Base-by-base conservation (phyloP, 2,113 vertebrate species). In the Petroica traversi region DNA sequence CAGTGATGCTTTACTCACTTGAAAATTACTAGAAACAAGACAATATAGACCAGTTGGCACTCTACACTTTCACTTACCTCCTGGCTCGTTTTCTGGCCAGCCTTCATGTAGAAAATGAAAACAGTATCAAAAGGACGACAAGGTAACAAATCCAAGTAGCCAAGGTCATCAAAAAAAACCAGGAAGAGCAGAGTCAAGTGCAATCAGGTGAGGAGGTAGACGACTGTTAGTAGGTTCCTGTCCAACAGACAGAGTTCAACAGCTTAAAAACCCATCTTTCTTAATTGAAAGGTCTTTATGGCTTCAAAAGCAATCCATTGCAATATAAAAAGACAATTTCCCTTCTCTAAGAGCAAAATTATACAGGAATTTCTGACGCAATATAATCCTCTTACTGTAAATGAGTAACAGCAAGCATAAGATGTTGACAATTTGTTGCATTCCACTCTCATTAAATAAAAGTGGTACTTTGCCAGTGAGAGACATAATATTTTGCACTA, bases 81-180 rank as follows among this genome's bases (percentile, higher is more conserved):
- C 72, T 99, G 98, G 95, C 98, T 99, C 89, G 98, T 99, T 97
- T 99, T 99, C 98, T 99, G 99, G 83, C 99, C 99, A 72, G 99
- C 98, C 86, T 99, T 99, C 98, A 99, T 98, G 67, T 99, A 99
- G 98, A 99, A 99, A 96, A 99, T 98, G 97, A 99, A 99, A 97
- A 99, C 99, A 3, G 99, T 99, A 97, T 99, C 99, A 92, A 99
- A 99, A 40, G 99, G 99, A 93, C 99, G 98, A 97, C 99, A 99
- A 2, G 99, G 99, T 63, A 99, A 97, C 73, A 99, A 98, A 98
- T 99, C 99, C 97, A 99, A 95, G 97, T 99, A 99, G 93, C 98
- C 99, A 83, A 99, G 98, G 96, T 99, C 99, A 95, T 99, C 99
- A 97, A 99, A 99, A 98, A 98, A 99, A 99, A 5, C 99, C 99